Evolutionary conservation across 2,113 vertebrate species (phyloP).

Genomic region (Poeciliopsis turrubarensis): DNA sequence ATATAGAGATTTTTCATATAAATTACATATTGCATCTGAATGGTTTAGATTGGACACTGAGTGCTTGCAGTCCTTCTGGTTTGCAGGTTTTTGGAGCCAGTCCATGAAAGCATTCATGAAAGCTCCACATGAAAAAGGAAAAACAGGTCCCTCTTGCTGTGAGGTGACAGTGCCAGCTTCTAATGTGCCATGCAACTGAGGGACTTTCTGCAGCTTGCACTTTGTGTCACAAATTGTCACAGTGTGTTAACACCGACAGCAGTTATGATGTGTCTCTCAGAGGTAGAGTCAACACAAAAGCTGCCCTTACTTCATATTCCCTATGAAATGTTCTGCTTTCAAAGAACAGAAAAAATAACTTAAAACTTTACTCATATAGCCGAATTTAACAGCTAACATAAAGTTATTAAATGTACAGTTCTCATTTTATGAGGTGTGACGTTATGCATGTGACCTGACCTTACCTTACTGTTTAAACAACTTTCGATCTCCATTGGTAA

Average conservation of each 20-base stretch:
- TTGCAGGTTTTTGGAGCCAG: slow-evolving; percentile 45
- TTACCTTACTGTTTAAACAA: neutral
- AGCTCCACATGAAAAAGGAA: slow-evolving; percentile 24
- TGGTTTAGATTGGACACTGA: slow-evolving; percentile 13
- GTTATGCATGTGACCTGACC: too few species aligned
- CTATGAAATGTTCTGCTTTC: neutral
- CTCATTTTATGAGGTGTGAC: neutral
- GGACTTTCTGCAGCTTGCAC: slow-evolving; percentile 28
- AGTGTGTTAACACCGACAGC: slow-evolving; percentile 18
- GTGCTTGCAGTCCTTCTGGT: slow-evolving; percentile 32
- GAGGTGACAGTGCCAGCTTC: slow-evolving; percentile 25
- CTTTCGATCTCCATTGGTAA: too few species aligned
- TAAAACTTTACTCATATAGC: too few species aligned
- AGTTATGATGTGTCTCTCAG: slow-evolving; percentile 36
- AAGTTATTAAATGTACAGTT: neutral
- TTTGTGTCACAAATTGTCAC: slow-evolving; percentile 39
- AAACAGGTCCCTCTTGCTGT: slow-evolving; percentile 23
- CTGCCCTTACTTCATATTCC: slow-evolving; percentile 16
- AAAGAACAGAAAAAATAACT: too few species aligned
- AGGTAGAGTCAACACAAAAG: slow-evolving; percentile 1
- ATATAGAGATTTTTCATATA: neutral
- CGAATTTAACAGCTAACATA: too few species aligned
- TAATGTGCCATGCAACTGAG: slow-evolving; percentile 48
- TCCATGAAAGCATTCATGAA: slow-evolving; percentile 43
- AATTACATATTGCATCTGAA: neutral